Base-by-base conservation (phyloP, 2,113 vertebrate species). In the Gobius niger region DNA sequence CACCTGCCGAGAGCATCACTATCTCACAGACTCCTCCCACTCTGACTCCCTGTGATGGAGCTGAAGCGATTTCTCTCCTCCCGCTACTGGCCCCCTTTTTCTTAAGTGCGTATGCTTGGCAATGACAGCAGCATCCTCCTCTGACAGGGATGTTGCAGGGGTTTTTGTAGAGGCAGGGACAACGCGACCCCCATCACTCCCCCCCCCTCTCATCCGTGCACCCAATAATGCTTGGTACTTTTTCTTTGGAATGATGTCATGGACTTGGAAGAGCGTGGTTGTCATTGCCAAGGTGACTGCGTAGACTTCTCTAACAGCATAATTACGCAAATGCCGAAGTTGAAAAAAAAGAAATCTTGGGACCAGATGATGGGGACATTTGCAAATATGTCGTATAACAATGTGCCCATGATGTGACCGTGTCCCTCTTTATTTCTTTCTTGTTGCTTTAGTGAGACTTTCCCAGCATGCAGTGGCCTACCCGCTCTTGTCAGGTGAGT, bases 1-100 rank as follows among this genome's bases (percentile, higher is more conserved):
- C 88, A 93, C 91, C 91, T 92, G 89, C 86, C 83, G 75, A 65
- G 86, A 91, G 89, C 90, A 89, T 91, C 91, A 81, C 84, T 82
- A 70, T 86, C 88, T 90, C 88, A 68, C 85, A 76, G 62, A 8
- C 49, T 85, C 82, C 87, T 82, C 82, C 87, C 78, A 46, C 85
- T 81, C 47, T 71, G 68, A 69, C 47, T 63, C 70, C 69, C 77
- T 47, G 67, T 77, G 84, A 79, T 83, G 82, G 68, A 77, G 86
- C 64, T 72, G 79, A 77, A 82, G 77, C 70, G 83, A 77, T 51
- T 7, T n/a, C 49, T 7, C 15, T 16, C n/a, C 15, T 51, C 49
- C 14, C 7, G n/a, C 8, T 51, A 11, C 16, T 24, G 3, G 16
- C 51, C 14, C 51, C 18, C 51, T n/a, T 16, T 52, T 9, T 53